Percentiles rank a stretch among this genome's conserved stretches.
Conservation (phyloP, 2,113 vertebrate genomes). For the Atherinomorus stipes region DNA sequence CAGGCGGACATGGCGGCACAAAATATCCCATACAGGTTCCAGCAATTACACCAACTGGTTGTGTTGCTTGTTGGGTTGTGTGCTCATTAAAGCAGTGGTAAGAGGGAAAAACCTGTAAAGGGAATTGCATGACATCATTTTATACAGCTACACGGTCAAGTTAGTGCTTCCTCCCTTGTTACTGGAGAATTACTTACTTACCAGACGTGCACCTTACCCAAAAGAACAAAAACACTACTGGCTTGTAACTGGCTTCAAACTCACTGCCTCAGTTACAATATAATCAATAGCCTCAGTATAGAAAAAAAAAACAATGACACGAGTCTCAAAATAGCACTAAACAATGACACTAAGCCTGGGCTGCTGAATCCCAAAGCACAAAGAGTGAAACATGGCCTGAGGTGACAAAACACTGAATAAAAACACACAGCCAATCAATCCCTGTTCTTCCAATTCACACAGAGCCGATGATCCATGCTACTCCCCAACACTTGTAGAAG, state of each 20-base stretch:
- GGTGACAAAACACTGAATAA: slow-evolving; percentile 61
- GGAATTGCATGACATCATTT: slow-evolving; percentile 6
- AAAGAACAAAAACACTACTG: slow-evolving; percentile 23
- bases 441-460: slow-evolving; percentile 61
- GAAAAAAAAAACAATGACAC: slow-evolving; percentile 63
- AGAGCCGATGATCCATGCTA: slow-evolving; percentile 54
- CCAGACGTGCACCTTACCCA: background rate
- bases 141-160: slow-evolving; percentile 2
- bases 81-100: slow-evolving; percentile 26
- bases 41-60: slow-evolving; percentile 50
- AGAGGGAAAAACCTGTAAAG: slow-evolving; percentile 1
- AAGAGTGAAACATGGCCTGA: slow-evolving; percentile 56
- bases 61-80: slow-evolving; percentile 46
- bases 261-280: slow-evolving; percentile 43
- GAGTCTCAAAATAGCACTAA: slow-evolving; percentile 67
- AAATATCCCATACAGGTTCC: slow-evolving; percentile 59
- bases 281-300: slow-evolving; percentile 75
- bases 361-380: slow-evolving; percentile 42
- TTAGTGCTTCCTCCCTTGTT: slow-evolving; percentile 9
- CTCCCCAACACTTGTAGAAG: slow-evolving; percentile 28
- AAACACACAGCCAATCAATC: slow-evolving; percentile 72
- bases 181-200: background rate
- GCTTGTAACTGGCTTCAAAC: slow-evolving; percentile 18
- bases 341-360: slow-evolving; percentile 59
- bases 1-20: slow-evolving; percentile 47